A percentile compares a stretch with the other conserved stretches of the same genome.
Conservation (phyloP, 30 jellyfish, hydroid and myxozoan species). For the Cassiopea xamachana region DNA sequence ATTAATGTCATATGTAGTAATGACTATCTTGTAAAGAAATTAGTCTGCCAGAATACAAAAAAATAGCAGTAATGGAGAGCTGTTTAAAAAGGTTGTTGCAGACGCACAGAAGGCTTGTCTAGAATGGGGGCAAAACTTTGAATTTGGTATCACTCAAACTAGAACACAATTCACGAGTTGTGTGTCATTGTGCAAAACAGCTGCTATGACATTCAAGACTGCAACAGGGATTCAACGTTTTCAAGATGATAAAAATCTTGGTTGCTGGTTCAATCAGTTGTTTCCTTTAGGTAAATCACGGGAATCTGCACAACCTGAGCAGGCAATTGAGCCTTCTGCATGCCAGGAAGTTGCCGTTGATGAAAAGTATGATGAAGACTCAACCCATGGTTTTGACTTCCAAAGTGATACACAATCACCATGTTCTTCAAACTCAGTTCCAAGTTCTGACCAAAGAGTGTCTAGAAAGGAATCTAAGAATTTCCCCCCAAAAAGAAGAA, state of each 20-base stretch:
- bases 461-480: too few species aligned
- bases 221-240: slow-evolving; percentile 45
- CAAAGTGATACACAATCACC: too few species aligned
- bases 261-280: slow-evolving; percentile 43
- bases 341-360: not conserved
- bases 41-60: not conserved
- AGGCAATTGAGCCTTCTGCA: slow-evolving; percentile 64
- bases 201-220: slow-evolving; percentile 62
- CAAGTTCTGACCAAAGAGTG: too few species aligned
- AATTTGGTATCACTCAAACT: slow-evolving; percentile 20
- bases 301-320: slow-evolving; percentile 61
- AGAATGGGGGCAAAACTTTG: not conserved
- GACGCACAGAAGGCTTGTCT: not conserved
- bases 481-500: too few species aligned
- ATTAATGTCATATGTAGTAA: slow-evolving; percentile 8
- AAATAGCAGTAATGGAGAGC: slow-evolving; percentile 23
- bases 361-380: not conserved
- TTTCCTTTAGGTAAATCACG: slow-evolving; percentile 54
- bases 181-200: slow-evolving; percentile 52
- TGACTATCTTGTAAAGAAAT: slow-evolving; percentile 4
- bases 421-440: too few species aligned
- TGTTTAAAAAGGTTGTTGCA: not conserved
- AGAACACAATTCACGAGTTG: slow-evolving; percentile 26
- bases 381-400: too few species aligned
- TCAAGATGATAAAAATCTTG: slow-evolving; percentile 48